Evolutionary conservation across 1,140 invertebrate genomes (phyloP).

Genomic region (Rhopalosiphum maidis): DNA sequence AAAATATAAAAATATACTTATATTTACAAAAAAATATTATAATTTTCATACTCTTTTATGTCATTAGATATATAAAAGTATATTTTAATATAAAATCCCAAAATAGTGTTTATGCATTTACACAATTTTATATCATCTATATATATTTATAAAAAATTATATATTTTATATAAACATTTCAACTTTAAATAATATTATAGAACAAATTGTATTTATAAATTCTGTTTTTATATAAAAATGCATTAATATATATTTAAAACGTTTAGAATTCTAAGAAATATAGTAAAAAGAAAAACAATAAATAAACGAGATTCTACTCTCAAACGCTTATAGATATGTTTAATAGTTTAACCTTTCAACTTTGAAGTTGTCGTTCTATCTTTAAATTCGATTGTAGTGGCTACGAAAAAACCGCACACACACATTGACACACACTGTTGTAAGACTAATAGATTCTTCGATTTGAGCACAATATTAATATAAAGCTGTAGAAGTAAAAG

Average conservation of each 20-base stretch:
- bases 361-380: neutral
- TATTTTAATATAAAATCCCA: neutral
- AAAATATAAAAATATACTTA: neutral
- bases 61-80: neutral
- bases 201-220: neutral
- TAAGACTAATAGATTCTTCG: neutral
- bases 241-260: no score
- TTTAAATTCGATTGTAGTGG: neutral
- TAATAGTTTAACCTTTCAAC: neutral
- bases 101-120: neutral
- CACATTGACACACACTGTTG: neutral
- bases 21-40: neutral
- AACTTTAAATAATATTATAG: neutral
- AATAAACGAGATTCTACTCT: neutral
- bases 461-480: neutral
- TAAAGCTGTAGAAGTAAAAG: neutral
- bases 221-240: no score
- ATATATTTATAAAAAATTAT: no score
- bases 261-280: no score
- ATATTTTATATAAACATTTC: neutral
- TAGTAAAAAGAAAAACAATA: neutral
- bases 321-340: neutral
- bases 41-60: neutral
- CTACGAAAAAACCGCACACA: neutral
- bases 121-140: neutral